Base-by-base conservation (phyloP, 2,113 vertebrate genomes). In the Scomber scombrus region DNA sequence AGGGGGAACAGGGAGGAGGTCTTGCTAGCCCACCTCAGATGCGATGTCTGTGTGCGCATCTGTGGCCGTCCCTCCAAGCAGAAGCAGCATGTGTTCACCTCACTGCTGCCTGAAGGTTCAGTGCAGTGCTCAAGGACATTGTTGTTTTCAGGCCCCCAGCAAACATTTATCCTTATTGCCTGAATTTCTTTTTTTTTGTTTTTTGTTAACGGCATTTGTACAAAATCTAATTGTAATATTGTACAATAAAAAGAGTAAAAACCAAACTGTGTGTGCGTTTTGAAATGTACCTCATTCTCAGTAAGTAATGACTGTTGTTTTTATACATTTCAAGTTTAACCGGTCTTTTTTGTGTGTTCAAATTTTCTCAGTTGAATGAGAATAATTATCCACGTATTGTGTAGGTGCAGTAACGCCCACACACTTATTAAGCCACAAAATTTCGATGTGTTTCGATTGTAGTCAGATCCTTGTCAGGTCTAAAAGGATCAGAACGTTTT, bases 141-240 rank as follows among this genome's bases (percentile, higher is more conserved):
- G 56, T 72, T 85, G 61, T 90, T 84, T 85, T 84, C 71, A 74
- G 84, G 83, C 81, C 78, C 50, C 47, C 68, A 47, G 45, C 46
- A 74, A 85, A 84, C 61, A 84, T 73, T 80, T 92, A 15, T 89
- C 63, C 47, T 60, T 31, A 0, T 69, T 93, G 91, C 93, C 90
- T 82, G 93, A 85, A 78, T 72, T 90, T 0, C 31, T 34, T 82
- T 84, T 61, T 58, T 86, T 88, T 86, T 84, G 71, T 85, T 81
- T 85, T 81, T 81, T 85, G 68, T 87, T 87, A 87, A 84, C 70
- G 50, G 5, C 65, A 91, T 88, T 88, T 93, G 91, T 94, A 94
- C 93, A 94, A 94, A 91, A 91, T 77, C 51, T 92, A n/a, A 88
- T 91, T 94, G 86, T 93, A 87, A 88, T 91, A 89, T 89, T 94